phyloP scores from a whole-genome alignment of 2,113 vertebrate genomes.

The Petaurus breviceps region DNA sequence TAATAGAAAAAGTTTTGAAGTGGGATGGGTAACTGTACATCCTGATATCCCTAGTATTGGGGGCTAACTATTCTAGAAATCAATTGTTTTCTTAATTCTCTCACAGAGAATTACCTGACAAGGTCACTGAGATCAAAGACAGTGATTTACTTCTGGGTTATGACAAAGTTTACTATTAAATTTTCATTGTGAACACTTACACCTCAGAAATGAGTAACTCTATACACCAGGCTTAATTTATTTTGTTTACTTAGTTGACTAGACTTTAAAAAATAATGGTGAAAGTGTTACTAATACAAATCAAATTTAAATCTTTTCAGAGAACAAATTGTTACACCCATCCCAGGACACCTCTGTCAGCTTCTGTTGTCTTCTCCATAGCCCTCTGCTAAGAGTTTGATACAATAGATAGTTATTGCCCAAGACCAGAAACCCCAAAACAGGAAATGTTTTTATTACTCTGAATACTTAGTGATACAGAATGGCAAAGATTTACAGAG shows the following conservation, averaged over 20 bases:
- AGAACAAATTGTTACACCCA: background rate
- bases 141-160: background rate
- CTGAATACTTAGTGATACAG: background rate
- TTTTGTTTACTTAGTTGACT: background rate
- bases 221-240: background rate
- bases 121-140: background rate
- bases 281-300: background rate
- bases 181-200: background rate
- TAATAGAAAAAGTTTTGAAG: accelerated
- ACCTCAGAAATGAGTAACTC: background rate
- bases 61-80: background rate
- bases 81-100: background rate
- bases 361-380: background rate
- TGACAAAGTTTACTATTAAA: background rate
- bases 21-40: background rate
- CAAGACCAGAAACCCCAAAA: background rate
- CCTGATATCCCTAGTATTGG: background rate
- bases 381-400: background rate
- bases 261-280: background rate
- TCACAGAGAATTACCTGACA: background rate
- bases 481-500: background rate
- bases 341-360: background rate
- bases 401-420: background rate
- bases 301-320: background rate
- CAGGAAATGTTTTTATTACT: background rate